Percentiles rank a stretch among this genome's conserved stretches.
Conservation (phyloP, 92 coral and sea anemone species). For the Actinernus sp. region DNA sequence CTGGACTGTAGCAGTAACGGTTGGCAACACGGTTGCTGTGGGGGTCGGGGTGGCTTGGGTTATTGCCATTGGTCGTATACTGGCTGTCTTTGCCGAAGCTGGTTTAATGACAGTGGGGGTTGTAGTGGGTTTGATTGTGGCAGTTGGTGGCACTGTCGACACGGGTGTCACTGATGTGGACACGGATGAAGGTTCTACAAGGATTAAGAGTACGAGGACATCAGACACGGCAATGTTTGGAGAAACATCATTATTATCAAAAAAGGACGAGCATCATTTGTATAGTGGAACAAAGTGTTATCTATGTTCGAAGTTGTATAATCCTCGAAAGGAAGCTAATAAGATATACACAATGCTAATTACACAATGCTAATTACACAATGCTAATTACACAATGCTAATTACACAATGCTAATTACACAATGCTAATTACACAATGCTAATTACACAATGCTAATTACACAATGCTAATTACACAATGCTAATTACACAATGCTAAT, state of each 20-base stretch:
- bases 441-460: too few relatives aligned
- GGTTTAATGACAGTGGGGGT: slow-evolving; percentile 82
- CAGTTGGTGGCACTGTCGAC: slow-evolving; percentile 89
- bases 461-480: too few relatives aligned
- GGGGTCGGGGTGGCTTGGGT: slow-evolving; percentile 85
- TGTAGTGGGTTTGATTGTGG: slow-evolving; percentile 97
- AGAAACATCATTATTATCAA: not conserved
- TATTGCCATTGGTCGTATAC: slow-evolving; percentile 95
- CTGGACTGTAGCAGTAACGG: slow-evolving; percentile 73
- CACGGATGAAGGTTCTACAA: slow-evolving; percentile 53
- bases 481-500: too few relatives aligned
- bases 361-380: too few relatives aligned
- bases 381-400: too few relatives aligned
- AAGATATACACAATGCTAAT: too few relatives aligned
- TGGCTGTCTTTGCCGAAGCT: slow-evolving; percentile 87
- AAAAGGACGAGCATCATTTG: too few relatives aligned
- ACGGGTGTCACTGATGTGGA: slow-evolving; percentile 52
- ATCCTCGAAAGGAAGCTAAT: not conserved
- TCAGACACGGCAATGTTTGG: not conserved
- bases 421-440: too few relatives aligned
- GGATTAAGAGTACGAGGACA: not conserved
- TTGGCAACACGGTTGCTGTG: slow-evolving; percentile 94
- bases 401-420: too few relatives aligned
- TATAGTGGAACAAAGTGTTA: not conserved
- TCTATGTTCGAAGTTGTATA: not conserved